phyloP scores from a whole-genome alignment of 2,113 vertebrate species.

The Lophura nycthemera region DNA sequence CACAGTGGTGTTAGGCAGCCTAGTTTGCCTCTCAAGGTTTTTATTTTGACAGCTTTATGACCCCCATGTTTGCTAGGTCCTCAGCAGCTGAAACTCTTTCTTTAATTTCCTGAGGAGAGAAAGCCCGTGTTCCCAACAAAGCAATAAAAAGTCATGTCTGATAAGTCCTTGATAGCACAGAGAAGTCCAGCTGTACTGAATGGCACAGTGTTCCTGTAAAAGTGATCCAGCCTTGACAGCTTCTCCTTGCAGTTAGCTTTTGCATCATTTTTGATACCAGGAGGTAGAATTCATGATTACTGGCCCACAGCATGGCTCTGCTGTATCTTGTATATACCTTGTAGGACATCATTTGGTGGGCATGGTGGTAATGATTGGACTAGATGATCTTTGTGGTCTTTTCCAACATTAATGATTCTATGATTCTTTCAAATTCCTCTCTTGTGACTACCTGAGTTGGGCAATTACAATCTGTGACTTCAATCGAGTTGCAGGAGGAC shows the following conservation, averaged over 20 bases:
- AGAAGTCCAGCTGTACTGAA: neutral
- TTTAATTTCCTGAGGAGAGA: neutral
- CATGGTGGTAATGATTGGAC: too few species aligned
- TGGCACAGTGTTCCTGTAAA: neutral
- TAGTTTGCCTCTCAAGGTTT: fast-evolving
- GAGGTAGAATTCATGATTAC: neutral
- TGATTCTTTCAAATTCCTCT: neutral
- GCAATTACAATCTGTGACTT: neutral
- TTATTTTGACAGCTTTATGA: neutral
- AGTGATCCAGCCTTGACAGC: neutral
- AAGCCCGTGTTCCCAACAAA: neutral
- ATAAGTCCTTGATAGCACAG: neutral
- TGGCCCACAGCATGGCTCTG: neutral
- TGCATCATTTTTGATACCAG: neutral
- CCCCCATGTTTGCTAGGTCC: neutral
- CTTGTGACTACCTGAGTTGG: neutral
- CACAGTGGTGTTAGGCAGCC: neutral
- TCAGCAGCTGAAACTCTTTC: neutral
- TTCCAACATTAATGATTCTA: too few species aligned
- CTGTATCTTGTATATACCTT: neutral
- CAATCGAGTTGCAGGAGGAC: neutral
- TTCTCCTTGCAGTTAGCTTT: neutral
- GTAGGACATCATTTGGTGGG: too few species aligned
- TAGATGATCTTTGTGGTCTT: too few species aligned
- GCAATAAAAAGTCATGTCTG: neutral